phyloP scores from a whole-genome alignment of 2,113 vertebrate species.

The Halcyon senegalensis region DNA sequence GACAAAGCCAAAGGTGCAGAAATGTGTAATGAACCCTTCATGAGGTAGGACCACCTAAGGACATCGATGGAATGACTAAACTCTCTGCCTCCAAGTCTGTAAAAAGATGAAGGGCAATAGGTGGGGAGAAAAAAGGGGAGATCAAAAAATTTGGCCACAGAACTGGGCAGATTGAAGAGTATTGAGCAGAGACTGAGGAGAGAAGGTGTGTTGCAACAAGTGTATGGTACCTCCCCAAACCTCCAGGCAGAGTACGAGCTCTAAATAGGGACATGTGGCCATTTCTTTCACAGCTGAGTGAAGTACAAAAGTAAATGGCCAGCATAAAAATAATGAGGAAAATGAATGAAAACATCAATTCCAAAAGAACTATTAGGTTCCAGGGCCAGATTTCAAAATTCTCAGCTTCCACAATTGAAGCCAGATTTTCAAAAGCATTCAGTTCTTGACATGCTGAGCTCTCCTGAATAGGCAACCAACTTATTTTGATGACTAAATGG shows the following conservation, averaged over 20 bases:
- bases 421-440: conserved; percentile 68
- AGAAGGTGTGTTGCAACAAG: conserved; percentile 53
- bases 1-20: background rate
- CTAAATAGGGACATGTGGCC: conserved; percentile 61
- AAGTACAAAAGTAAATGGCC: conserved; percentile 60
- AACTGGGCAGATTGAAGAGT: background rate
- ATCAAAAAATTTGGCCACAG: background rate
- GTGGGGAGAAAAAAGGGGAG: background rate
- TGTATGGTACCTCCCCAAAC: conserved; percentile 34
- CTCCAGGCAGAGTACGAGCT: conserved; percentile 12
- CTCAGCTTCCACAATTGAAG: conserved; percentile 64
- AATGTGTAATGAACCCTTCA: background rate
- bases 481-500: conserved; percentile 63
- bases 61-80: rapidly evolving
- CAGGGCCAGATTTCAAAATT: conserved; percentile 62
- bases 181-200: background rate
- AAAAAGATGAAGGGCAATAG: background rate
- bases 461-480: conserved; percentile 64
- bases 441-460: conserved; percentile 59
- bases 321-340: conserved; percentile 65
- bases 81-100: background rate
- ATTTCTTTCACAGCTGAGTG: conserved; percentile 60
- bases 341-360: conserved; percentile 62
- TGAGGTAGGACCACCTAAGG: conserved; percentile 33
- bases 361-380: conserved; percentile 57